Percentiles rank a stretch among this genome's conserved stretches.
Evolutionary conservation across 37 sponge, comb jelly and placozoan genomes (phyloP).

Genomic region (Axinella damicornis): DNA sequence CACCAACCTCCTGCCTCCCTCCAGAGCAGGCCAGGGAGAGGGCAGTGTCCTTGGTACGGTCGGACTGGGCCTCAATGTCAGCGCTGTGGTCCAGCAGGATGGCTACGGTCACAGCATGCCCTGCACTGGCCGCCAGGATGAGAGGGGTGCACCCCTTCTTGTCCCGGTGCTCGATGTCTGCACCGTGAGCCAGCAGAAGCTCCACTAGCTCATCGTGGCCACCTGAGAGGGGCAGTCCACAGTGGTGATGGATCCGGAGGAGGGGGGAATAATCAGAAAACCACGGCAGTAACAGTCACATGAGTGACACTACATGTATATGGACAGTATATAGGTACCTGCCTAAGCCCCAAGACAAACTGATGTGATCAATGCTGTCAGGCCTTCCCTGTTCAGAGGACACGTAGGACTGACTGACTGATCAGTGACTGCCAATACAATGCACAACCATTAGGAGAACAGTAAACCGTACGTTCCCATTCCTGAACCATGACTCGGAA

Average conservation of each 20-base stretch:
- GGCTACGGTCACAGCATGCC: slow-evolving; percentile 80
- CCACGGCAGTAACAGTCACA: no score
- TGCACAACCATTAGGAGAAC: no score
- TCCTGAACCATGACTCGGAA: no score
- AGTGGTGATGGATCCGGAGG: no score
- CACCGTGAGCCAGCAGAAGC: slow-evolving; percentile 73
- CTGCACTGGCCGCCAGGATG: slow-evolving; percentile 83
- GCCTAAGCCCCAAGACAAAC: not conserved
- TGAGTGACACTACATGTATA: not conserved
- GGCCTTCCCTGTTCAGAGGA: no score
- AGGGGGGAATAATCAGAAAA: no score
- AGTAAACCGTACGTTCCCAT: no score
- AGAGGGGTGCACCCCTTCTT: slow-evolving; percentile 91
- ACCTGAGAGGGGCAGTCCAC: slow-evolving; percentile 48
- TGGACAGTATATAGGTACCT: not conserved
- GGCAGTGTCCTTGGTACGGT: slow-evolving; percentile 93
- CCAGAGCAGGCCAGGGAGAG: slow-evolving; percentile 91
- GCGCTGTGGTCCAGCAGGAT: slow-evolving; percentile 87
- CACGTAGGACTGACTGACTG: no score
- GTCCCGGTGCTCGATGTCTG: slow-evolving; percentile 89
- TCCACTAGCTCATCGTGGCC: slow-evolving; percentile 91
- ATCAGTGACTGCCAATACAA: no score
- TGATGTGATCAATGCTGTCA: no score
- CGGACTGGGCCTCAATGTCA: slow-evolving; percentile 88
- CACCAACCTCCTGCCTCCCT: slow-evolving; percentile 84